Percentiles rank a stretch among this genome's conserved stretches.
Conservation (phyloP, 2,888 invertebrate genomes). For the Standfussiana lucernea region DNA sequence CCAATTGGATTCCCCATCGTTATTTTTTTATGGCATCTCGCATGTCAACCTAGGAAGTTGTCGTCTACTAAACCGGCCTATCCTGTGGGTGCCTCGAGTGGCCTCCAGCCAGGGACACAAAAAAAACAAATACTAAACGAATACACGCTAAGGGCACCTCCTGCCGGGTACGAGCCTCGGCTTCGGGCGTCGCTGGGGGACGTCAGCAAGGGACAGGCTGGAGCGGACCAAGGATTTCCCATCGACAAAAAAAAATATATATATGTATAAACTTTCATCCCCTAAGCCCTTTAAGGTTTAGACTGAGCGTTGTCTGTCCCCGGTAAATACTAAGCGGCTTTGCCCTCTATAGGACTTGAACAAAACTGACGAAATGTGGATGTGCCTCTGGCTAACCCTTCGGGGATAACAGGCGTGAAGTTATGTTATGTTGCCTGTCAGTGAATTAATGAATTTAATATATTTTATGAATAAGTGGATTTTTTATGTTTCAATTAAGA, state of each 20-base stretch:
- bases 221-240: not conserved
- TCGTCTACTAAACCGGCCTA: not conserved
- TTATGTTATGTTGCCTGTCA: not conserved
- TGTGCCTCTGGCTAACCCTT: not conserved
- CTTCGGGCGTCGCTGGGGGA: not conserved
- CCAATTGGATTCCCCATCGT: not conserved
- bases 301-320: not conserved
- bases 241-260: not conserved
- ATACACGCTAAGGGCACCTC: not conserved
- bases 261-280: not conserved
- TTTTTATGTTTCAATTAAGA: conserved; percentile 1
- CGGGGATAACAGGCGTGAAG: not conserved
- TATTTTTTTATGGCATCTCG: not conserved
- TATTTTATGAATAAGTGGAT: not conserved
- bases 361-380: not conserved
- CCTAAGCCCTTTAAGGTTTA: not conserved
- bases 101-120: not conserved
- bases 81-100: not conserved
- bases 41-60: not conserved
- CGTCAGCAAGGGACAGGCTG: not conserved
- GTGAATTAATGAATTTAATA: not conserved
- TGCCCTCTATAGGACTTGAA: too few relatives aligned
- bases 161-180: not conserved
- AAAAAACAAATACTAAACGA: not conserved
- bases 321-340: too few relatives aligned